Conservation (phyloP, 2,797 vertebrate genomes). For the Esox lucius region DNA sequence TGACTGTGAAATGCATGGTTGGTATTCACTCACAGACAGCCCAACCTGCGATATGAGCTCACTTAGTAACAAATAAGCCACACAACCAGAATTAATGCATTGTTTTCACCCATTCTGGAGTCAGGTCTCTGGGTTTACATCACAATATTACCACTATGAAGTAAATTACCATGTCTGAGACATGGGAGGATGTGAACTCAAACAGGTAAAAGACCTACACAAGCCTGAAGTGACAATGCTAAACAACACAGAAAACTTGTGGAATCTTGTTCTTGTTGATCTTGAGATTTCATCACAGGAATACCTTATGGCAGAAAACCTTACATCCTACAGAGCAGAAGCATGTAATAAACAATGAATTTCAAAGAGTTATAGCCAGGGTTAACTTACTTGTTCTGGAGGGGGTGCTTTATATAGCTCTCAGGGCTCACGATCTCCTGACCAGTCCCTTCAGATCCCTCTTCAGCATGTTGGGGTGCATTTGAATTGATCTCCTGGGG, state of each 20-base stretch:
- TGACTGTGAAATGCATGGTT: neutral
- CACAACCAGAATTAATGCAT: too few relatives aligned
- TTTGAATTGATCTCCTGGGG: constrained; percentile 86
- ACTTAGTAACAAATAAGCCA: neutral
- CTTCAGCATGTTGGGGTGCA: constrained; percentile 82
- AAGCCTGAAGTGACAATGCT: too few relatives aligned
- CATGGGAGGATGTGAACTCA: too few relatives aligned
- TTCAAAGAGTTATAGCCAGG: neutral
- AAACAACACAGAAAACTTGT: too few relatives aligned
- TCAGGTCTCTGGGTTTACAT: too few relatives aligned
- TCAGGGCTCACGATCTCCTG: constrained; percentile 93
- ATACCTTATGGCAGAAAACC: neutral
- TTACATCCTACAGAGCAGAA: neutral
- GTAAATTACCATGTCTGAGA: too few relatives aligned
- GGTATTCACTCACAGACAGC: neutral
- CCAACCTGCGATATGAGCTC: neutral
- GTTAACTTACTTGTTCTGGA: constrained; percentile 89
- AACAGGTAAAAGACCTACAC: too few relatives aligned
- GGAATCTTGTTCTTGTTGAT: too few relatives aligned
- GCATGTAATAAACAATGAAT: neutral
- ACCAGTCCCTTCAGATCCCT: constrained; percentile 77
- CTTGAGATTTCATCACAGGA: too few relatives aligned
- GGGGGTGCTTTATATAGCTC: constrained; percentile 95
- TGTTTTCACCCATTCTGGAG: too few relatives aligned
- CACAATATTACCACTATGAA: too few relatives aligned